These are phyloP conservation scores for Noctuana brunneofusca DNA, from an alignment of 2,888 invertebrate genomes.

Conservation along the genomic window DNA sequence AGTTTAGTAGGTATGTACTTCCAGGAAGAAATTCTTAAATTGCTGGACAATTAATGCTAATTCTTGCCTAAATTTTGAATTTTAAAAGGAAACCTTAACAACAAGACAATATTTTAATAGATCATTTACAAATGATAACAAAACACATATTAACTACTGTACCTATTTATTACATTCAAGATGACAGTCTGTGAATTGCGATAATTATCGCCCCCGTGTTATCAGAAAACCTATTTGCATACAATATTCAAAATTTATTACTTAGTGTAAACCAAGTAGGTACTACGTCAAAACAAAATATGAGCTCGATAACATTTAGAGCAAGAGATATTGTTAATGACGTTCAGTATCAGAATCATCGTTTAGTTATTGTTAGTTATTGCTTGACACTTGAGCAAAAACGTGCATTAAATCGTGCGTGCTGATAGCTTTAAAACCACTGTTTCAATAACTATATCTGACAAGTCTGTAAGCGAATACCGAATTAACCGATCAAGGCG, in stretches of 20 bases:
- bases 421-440: not conserved
- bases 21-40: not conserved
- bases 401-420: too few species aligned
- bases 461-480: not conserved
- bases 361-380: conserved; percentile 3
- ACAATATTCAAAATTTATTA: conserved; percentile 35
- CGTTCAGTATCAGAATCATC: conserved; percentile 31
- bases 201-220: conserved; percentile 30
- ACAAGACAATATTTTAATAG: not conserved
- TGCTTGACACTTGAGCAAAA: not conserved
- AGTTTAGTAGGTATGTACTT: too few species aligned
- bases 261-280: conserved; percentile 25
- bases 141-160: conserved; percentile 9
- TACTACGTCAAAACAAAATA: conserved; percentile 20
- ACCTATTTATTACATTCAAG: conserved; percentile 20
- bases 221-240: conserved; percentile 32
- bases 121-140: conserved; percentile 22
- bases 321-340: conserved; percentile 13
- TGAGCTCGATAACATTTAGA: conserved; percentile 21
- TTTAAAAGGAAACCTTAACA: not conserved
- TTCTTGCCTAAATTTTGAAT: too few species aligned
- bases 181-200: conserved; percentile 25
- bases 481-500: not conserved
- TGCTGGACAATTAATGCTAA: not conserved
- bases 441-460: not conserved